Percentiles rank a stretch among this genome's conserved stretches.
These are phyloP conservation scores for Austrofundulus limnaeus DNA, from an alignment of 2,113 vertebrate species.

Conservation along the genomic window DNA sequence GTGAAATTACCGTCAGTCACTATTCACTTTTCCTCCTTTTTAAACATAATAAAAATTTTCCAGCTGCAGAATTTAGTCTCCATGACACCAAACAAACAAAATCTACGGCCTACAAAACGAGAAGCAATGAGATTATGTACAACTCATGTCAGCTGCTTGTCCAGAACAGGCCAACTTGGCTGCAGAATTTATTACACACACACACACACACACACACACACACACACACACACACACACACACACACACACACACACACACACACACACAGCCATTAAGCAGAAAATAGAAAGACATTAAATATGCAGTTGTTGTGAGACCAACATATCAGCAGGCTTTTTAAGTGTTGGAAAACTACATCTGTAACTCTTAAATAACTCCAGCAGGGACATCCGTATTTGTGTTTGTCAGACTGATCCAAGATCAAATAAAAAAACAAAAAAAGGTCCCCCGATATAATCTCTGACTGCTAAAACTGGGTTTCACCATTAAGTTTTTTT, in stretches of 20 bases:
- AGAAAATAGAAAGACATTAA: slow-evolving; percentile 45
- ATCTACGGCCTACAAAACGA: slow-evolving; percentile 5
- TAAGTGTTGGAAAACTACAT: slow-evolving; percentile 18
- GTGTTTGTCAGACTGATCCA: too few relatives aligned
- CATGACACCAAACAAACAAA: slow-evolving; percentile 46
- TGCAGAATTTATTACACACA: slow-evolving; percentile 17
- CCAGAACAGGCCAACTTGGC: slow-evolving; percentile 19
- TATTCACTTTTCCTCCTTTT: background rate
- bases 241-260: slow-evolving; percentile 7
- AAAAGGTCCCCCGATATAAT: too few relatives aligned
- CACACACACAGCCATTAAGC: slow-evolving; percentile 10
- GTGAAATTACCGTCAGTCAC: slow-evolving; percentile 1
- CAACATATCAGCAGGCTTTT: slow-evolving; percentile 17
- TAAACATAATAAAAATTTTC: slow-evolving; percentile 13
- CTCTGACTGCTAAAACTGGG: too few relatives aligned
- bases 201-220: slow-evolving; percentile 2
- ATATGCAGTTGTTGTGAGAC: slow-evolving; percentile 23
- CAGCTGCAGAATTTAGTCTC: slow-evolving; percentile 29
- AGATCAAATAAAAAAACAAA: too few relatives aligned
- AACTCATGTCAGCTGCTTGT: slow-evolving; percentile 29
- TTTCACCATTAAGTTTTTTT: too few relatives aligned
- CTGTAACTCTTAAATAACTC: slow-evolving; percentile 2
- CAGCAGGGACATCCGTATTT: background rate
- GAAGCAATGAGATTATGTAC: slow-evolving; percentile 21
- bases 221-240: slow-evolving; percentile 5